Evolutionary conservation across 2,113 vertebrate species (phyloP).

Genomic region (Carlito syrichta): DNA sequence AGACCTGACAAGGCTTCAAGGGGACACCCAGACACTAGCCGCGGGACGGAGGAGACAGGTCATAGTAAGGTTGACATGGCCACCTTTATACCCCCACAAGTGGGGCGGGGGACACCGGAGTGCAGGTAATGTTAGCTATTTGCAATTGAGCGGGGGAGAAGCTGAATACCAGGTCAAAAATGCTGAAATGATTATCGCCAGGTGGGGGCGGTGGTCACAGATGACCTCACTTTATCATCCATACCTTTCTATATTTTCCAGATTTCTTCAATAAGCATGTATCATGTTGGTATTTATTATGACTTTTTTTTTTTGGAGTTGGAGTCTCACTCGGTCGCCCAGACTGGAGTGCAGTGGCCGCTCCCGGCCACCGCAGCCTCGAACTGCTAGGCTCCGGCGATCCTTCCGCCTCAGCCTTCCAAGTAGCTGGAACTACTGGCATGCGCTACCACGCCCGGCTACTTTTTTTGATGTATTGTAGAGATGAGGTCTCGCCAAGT

Average conservation of each 20-base stretch:
- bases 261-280: neutral
- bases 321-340: too few relatives aligned
- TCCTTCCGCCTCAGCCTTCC: too few relatives aligned
- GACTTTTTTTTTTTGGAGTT: too few relatives aligned
- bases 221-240: neutral
- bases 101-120: neutral
- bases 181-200: neutral
- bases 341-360: too few relatives aligned
- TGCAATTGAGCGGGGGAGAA: neutral
- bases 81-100: too few relatives aligned
- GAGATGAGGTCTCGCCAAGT: too few relatives aligned
- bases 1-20: neutral
- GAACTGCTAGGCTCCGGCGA: too few relatives aligned
- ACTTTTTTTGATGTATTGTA: too few relatives aligned
- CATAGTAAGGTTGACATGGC: neutral
- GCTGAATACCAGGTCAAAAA: neutral
- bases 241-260: neutral
- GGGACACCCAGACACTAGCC: neutral
- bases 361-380: too few relatives aligned
- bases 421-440: too few relatives aligned
- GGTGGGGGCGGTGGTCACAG: neutral
- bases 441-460: too few relatives aligned
- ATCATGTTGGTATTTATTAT: neutral
- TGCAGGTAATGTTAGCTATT: neutral
- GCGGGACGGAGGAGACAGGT: accelerated